These are phyloP conservation scores for Gerris lacustris DNA, from an alignment of 2,888 invertebrate genomes.

Conservation along the genomic window DNA sequence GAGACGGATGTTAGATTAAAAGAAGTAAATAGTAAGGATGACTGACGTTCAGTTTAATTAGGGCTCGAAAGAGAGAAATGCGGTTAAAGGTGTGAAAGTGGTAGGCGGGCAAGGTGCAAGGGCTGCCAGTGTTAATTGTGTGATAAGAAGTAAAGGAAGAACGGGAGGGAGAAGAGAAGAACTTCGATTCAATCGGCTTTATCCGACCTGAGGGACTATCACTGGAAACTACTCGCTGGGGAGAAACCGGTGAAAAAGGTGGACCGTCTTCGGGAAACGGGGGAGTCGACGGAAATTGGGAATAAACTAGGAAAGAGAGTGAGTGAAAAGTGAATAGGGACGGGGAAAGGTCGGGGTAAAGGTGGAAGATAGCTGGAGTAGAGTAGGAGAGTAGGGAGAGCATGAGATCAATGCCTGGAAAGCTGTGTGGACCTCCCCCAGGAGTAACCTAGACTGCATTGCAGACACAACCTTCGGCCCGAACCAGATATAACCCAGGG, in stretches of 20 bases:
- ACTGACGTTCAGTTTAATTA: slow-evolving; percentile 4
- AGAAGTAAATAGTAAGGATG: not conserved
- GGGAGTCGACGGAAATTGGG: not conserved
- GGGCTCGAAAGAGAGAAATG: slow-evolving; percentile 22
- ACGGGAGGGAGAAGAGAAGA: not conserved
- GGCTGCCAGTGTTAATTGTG: slow-evolving; percentile 13
- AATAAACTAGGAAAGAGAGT: not conserved
- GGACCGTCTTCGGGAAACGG: not conserved
- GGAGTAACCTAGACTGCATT: slow-evolving; percentile 1
- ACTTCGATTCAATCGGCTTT: not conserved
- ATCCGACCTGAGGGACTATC: not conserved
- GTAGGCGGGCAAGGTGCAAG: slow-evolving; percentile 18
- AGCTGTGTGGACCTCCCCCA: not conserved
- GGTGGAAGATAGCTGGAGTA: not conserved
- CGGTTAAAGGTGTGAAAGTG: slow-evolving; percentile 18
- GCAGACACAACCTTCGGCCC: not conserved
- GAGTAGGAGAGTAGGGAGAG: not conserved
- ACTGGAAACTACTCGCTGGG: not conserved
- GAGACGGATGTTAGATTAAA: not conserved
- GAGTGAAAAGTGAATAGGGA: not conserved
- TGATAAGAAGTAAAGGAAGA: not conserved
- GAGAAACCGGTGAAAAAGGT: not conserved
- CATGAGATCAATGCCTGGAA: not conserved
- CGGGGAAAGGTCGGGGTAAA: not conserved
- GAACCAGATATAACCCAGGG: too few relatives aligned